Evolutionary conservation across 2,888 invertebrate genomes (phyloP).

Genomic region (Leistus spinibarbis): DNA sequence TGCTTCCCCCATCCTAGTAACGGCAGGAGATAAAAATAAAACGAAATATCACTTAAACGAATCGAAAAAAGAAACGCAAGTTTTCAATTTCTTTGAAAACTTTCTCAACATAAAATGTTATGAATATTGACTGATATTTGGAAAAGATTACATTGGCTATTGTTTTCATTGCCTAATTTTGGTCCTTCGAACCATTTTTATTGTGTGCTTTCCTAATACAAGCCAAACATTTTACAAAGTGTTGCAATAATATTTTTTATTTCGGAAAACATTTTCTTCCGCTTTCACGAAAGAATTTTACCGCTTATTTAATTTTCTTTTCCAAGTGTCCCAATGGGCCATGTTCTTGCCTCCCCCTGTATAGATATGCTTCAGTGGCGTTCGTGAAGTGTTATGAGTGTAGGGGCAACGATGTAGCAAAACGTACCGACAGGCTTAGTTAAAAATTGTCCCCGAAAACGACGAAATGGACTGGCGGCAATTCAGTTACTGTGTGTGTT

Average conservation of each 20-base stretch:
- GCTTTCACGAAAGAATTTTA: constrained; percentile 2
- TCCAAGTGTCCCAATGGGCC: constrained; percentile 3
- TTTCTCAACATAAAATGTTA: constrained; percentile 25
- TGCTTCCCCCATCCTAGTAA: constrained; percentile 17
- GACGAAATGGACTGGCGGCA: neutral
- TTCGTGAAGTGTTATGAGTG: neutral
- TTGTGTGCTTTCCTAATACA: no score
- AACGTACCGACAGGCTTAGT: neutral
- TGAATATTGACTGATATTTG: constrained; percentile 12
- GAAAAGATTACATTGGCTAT: no score
- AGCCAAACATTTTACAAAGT: no score
- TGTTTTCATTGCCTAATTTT: no score
- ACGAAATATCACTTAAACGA: constrained; percentile 23
- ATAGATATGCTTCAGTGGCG: neutral
- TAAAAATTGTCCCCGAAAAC: constrained; percentile 3
- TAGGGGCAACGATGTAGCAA: neutral
- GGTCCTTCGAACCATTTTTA: no score
- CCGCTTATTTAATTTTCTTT: neutral
- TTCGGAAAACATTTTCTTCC: neutral
- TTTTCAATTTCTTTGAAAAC: constrained; percentile 12
- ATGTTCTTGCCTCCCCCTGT: neutral
- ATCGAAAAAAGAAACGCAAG: constrained; percentile 9
- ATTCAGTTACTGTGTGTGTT: neutral
- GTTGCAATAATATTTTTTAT: no score
- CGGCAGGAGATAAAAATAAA: constrained; percentile 24